Evolutionary conservation across 2,888 invertebrate genomes (phyloP).

Genomic region (Euclidia mi): DNA sequence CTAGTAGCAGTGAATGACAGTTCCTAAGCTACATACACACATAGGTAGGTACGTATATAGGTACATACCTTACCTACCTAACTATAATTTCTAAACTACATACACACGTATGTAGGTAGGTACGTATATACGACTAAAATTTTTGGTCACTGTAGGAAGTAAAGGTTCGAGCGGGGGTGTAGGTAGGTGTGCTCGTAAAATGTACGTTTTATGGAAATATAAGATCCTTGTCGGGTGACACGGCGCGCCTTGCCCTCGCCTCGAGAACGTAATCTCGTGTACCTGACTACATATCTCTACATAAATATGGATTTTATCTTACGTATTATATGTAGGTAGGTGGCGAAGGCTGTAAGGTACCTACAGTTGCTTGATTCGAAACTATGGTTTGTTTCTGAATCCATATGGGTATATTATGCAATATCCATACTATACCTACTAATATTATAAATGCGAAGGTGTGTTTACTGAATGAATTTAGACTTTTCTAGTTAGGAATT

Average conservation of each 20-base stretch:
- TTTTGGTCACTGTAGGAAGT: constrained; percentile 59
- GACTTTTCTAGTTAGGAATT: too few relatives aligned
- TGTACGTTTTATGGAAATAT: constrained; percentile 85
- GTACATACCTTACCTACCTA: background rate
- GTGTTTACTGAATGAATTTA: too few relatives aligned
- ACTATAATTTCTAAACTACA: constrained; percentile 5
- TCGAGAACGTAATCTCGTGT: constrained; percentile 73
- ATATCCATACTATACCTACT: too few relatives aligned
- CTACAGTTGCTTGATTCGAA: background rate
- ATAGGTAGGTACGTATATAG: background rate
- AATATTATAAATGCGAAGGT: too few relatives aligned
- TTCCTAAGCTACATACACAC: too few relatives aligned
- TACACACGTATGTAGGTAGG: background rate
- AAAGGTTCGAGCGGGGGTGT: constrained; percentile 53
- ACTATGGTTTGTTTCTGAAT: too few relatives aligned
- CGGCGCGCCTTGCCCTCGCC: constrained; percentile 63
- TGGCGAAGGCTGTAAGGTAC: background rate
- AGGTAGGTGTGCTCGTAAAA: constrained; percentile 78
- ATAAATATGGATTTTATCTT: constrained; percentile 51
- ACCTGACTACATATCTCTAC: constrained; percentile 61
- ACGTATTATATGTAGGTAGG: constrained; percentile 7
- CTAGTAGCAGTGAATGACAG: too few relatives aligned
- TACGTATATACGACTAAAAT: constrained; percentile 49
- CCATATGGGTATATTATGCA: too few relatives aligned
- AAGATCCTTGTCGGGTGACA: constrained; percentile 81